Percentiles rank a stretch among this genome's conserved stretches.
phyloP scores from a whole-genome alignment of 2,113 vertebrate genomes.

The Nyctereutes procyonoides region DNA sequence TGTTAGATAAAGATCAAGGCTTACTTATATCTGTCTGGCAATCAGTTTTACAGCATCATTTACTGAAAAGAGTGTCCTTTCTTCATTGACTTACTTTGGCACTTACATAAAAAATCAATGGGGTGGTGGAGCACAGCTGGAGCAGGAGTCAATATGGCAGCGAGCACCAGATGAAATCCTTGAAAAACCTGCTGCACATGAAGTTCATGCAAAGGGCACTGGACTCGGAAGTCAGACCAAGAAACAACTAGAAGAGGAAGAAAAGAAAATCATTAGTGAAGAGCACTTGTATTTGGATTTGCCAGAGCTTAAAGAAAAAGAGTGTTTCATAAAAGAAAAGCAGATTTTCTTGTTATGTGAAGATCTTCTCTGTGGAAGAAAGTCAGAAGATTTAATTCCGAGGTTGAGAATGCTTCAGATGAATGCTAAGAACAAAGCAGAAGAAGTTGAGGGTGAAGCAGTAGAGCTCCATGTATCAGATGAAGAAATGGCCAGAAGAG shows the following conservation, averaged over 20 bases:
- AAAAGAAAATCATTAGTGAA: constrained; percentile 96
- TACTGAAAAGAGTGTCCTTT: background rate
- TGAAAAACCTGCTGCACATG: too few relatives aligned
- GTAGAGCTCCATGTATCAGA: too few relatives aligned
- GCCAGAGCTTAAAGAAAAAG: constrained; percentile 94
- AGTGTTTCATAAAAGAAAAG: constrained; percentile 63
- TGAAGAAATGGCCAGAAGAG: too few relatives aligned
- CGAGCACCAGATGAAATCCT: too few relatives aligned
- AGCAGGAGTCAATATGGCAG: too few relatives aligned
- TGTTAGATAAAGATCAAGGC: background rate
- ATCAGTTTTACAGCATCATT: background rate
- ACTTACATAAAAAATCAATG: background rate
- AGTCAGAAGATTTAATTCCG: too few relatives aligned
- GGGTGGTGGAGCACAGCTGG: too few relatives aligned
- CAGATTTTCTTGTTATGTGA: too few relatives aligned
- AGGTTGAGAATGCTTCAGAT: too few relatives aligned
- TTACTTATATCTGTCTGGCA: background rate
- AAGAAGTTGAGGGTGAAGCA: too few relatives aligned
- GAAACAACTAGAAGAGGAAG: constrained; percentile 96
- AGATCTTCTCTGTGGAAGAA: too few relatives aligned
- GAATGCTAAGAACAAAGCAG: too few relatives aligned
- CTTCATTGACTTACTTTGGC: background rate
- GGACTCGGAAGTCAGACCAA: constrained; percentile 94
- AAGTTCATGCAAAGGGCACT: constrained; percentile 96
- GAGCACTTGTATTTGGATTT: constrained; percentile 98